These are phyloP conservation scores for Salvelinus fontinalis DNA, from an alignment of 2,113 vertebrate genomes.

Conservation along the genomic window DNA sequence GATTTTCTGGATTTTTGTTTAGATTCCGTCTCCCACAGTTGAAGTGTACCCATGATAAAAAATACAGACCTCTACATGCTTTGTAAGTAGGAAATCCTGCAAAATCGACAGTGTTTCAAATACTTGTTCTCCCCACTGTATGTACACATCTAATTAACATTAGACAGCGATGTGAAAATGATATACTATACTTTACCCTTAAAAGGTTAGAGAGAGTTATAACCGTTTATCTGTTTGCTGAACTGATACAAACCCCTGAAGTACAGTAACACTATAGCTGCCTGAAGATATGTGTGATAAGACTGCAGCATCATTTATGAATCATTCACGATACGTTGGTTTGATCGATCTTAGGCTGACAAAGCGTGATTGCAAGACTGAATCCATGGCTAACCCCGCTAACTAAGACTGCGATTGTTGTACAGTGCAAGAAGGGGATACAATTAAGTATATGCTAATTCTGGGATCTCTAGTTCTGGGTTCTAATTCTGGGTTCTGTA, in stretches of 20 bases:
- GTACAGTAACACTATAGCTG: slow-evolving; percentile 17
- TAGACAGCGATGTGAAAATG: slow-evolving; percentile 31
- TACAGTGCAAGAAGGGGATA: neutral
- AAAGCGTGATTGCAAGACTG: neutral
- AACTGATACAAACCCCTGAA: slow-evolving; percentile 30
- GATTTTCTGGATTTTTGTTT: too few species aligned
- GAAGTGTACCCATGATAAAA: too few species aligned
- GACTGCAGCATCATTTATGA: slow-evolving; percentile 21
- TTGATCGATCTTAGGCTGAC: neutral
- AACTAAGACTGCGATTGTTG: neutral
- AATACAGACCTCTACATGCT: too few species aligned
- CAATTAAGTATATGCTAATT: neutral
- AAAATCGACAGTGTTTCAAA: too few species aligned
- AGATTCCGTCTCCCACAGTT: too few species aligned
- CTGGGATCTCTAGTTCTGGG: too few species aligned
- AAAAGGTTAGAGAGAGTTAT: slow-evolving; percentile 30
- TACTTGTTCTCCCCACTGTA: too few species aligned
- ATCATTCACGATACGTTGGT: slow-evolving; percentile 31
- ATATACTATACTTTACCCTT: slow-evolving; percentile 24
- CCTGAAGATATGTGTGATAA: slow-evolving; percentile 19
- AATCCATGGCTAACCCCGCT: neutral
- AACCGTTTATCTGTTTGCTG: slow-evolving; percentile 24
- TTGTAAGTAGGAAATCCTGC: too few species aligned
- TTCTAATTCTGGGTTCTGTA: neutral
- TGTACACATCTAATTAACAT: slow-evolving; percentile 25